These are phyloP conservation scores for Gopherus flavomarginatus DNA, from an alignment of 2,113 vertebrate genomes.

Conservation along the genomic window DNA sequence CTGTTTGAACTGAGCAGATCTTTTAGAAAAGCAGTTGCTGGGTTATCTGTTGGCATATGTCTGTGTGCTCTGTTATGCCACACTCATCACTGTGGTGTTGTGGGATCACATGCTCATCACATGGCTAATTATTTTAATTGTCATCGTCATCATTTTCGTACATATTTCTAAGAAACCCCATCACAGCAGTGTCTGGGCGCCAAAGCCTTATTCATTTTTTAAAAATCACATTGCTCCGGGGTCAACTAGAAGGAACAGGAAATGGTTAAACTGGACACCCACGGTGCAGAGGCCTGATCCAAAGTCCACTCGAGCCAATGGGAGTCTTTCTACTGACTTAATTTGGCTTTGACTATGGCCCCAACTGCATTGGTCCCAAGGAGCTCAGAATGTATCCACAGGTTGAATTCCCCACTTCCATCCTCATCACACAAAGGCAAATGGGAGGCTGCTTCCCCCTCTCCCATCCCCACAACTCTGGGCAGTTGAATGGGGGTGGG, in stretches of 20 bases:
- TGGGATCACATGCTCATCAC: not conserved
- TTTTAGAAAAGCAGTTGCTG: no score
- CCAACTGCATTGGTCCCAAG: not conserved
- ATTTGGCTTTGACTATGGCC: not conserved
- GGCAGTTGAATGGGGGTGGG: rapidly evolving
- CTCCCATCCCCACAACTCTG: not conserved
- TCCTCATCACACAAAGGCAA: not conserved
- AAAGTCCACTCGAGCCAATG: not conserved
- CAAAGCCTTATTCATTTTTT: not conserved
- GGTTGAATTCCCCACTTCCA: not conserved
- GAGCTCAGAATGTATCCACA: not conserved
- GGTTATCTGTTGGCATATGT: not conserved
- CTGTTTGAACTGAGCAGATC: no score
- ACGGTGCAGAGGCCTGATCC: not conserved
- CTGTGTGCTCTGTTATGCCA: not conserved
- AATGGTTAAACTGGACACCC: not conserved
- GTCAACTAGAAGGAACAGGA: not conserved
- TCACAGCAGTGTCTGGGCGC: not conserved
- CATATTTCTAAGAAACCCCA: not conserved
- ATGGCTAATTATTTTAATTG: not conserved
- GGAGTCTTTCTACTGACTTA: not conserved
- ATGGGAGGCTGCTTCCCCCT: not conserved
- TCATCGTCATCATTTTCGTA: not conserved
- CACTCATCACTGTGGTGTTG: not conserved
- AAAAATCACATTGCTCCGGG: not conserved